Evolutionary conservation across 1,140 invertebrate genomes (phyloP), one percentile per base, ranked within the genome.

Genomic region (Scaptomyza pallida): DNA sequence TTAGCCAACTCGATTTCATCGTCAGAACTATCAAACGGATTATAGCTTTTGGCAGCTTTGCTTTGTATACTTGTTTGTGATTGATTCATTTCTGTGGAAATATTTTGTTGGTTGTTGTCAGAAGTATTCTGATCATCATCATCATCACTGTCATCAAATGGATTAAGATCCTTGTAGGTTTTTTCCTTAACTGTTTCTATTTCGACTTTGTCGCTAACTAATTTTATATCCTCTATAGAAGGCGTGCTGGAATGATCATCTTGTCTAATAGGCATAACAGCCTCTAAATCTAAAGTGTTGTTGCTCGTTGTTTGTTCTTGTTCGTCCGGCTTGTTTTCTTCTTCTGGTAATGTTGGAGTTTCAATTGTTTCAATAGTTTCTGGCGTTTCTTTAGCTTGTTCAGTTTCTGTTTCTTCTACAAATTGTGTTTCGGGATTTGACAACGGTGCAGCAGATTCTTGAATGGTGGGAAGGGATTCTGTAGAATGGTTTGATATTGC

Each of bases 21-120:
- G 44, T 93, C 93, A 13, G 92, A 93, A 64, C 91, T 92, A 57
- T 93, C 94, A 72, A 96, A 95, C 0, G 33, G 33, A 37, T 37
- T 37, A 37, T 37, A 37, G 12, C 33, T 37, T n/a, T n/a, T 37
- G n/a, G 10, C 33, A 3, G 12, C 1, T 35, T 35, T 35, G 33
- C 0, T 12, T 30, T 30, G 6, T 12, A 12, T 35, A 12, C 6
- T 35, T 35, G 12, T 3, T 12, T 12, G 33, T 12, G 33, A 8
- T 35, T 35, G 33, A 3, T n/a, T 37, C 12, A 4, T 37, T 8
- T 37, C 33, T 5, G n/a, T n/a, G n/a, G 12, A 2, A n/a, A 37
- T 37, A n/a, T 37, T 3, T 37, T n/a, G 33, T 12, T 37, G 33
- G 33, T 37, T n/a, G 33, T 37, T n/a, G n/a, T 37, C 33, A 2